These are phyloP conservation scores for Picus viridis DNA, from an alignment of 2,797 vertebrate genomes.

Conservation along the genomic window DNA sequence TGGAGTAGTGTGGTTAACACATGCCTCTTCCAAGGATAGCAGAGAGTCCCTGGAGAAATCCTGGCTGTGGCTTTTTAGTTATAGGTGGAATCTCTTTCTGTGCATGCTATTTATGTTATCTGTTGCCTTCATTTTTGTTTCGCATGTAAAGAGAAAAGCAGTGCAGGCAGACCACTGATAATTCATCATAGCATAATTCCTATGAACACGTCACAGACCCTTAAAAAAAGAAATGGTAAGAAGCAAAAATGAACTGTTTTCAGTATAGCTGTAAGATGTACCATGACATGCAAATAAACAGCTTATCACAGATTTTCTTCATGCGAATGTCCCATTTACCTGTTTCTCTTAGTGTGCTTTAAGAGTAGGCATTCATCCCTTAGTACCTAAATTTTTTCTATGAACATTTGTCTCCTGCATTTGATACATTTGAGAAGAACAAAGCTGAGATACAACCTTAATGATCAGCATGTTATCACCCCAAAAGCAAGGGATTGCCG, in stretches of 20 bases:
- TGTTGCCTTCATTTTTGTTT: background rate
- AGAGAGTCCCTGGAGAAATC: background rate
- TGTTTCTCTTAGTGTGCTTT: background rate
- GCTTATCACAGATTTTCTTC: background rate
- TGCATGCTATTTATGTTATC: background rate
- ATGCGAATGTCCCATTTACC: background rate
- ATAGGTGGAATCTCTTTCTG: background rate
- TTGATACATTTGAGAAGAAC: background rate
- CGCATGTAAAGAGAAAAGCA: background rate
- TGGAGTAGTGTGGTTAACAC: background rate
- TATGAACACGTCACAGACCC: background rate
- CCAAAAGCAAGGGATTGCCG: slow-evolving; percentile 12
- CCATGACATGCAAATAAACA: background rate
- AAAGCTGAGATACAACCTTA: background rate
- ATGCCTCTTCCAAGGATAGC: background rate
- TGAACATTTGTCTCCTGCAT: background rate
- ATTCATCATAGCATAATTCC: background rate
- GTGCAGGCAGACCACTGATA: background rate
- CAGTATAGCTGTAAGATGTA: background rate
- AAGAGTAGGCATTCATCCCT: background rate
- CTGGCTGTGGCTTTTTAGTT: background rate
- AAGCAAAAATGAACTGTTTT: background rate
- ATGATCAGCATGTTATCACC: background rate
- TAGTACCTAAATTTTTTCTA: background rate
- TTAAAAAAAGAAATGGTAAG: background rate